These are phyloP conservation scores for Neodiprion lecontei DNA, from an alignment of 1,140 invertebrate species.

Conservation along the genomic window DNA sequence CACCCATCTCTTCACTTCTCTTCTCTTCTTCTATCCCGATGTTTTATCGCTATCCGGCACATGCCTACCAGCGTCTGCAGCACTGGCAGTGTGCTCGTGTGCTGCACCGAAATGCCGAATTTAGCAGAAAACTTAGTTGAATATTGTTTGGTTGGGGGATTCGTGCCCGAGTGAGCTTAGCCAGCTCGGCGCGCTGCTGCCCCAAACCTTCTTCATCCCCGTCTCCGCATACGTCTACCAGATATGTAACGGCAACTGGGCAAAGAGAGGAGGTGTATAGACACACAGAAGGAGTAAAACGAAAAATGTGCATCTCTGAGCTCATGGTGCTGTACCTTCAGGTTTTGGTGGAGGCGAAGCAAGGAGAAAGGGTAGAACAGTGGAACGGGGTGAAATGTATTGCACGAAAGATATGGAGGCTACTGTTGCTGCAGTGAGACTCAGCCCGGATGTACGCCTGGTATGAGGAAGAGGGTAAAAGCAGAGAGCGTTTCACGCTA, in stretches of 20 bases:
- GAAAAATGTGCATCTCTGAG: neutral
- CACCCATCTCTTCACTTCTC: too few species aligned
- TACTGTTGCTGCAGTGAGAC: neutral
- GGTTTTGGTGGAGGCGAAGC: conserved; percentile 8
- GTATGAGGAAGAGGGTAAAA: neutral
- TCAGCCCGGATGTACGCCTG: neutral
- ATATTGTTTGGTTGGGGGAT: neutral
- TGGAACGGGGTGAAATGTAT: neutral
- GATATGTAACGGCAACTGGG: too few species aligned
- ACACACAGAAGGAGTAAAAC: neutral
- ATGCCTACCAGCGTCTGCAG: neutral
- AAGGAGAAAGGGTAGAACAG: conserved; percentile 27
- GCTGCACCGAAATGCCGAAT: conserved; percentile 1
- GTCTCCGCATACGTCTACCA: too few species aligned
- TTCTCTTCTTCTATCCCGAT: too few species aligned
- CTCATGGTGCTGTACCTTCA: neutral
- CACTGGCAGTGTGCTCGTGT: neutral
- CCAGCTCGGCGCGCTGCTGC: neutral
- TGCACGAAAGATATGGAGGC: neutral
- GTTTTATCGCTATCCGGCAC: neutral
- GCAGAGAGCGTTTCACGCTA: neutral
- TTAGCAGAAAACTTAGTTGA: conserved; percentile 4
- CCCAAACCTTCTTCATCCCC: neutral
- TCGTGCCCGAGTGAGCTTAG: neutral
- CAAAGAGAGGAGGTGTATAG: neutral